A percentile compares a stretch with the other conserved stretches of the same genome.
Evolutionary conservation across 2,888 invertebrate genomes (phyloP).

Genomic region (Dryobota labecula): DNA sequence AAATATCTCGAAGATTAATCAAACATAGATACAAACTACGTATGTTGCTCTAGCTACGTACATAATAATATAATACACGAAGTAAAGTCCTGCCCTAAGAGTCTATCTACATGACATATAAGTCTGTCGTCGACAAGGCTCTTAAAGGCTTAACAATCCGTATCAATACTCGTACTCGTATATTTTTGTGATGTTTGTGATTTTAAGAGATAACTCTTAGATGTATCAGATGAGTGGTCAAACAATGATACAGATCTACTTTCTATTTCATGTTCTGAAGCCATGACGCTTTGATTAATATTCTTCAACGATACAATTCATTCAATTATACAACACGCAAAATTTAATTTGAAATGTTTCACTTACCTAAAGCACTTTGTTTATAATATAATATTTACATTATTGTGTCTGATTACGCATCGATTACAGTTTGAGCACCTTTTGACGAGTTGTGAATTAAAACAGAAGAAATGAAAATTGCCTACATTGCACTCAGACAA

Average conservation of each 20-base stretch:
- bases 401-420: conserved; percentile 9
- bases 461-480: neutral
- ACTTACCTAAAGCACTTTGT: conserved; percentile 34
- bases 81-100: conserved; percentile 8
- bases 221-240: conserved; percentile 70
- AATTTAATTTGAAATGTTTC: conserved; percentile 30
- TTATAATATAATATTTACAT: conserved; percentile 16
- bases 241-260: conserved; percentile 76
- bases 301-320: conserved; percentile 42
- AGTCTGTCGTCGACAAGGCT: conserved; percentile 26
- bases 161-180: conserved; percentile 27
- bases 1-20: conserved; percentile 15
- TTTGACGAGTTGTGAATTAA: conserved; percentile 1
- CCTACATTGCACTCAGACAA: too few species aligned
- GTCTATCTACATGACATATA: conserved; percentile 16
- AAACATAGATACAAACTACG: neutral
- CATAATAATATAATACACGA: neutral
- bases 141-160: conserved; percentile 52
- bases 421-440: conserved; percentile 3
- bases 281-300: conserved; percentile 71
- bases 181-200: conserved; percentile 21
- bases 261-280: conserved; percentile 82
- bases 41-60: neutral
- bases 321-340: conserved; percentile 43
- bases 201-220: conserved; percentile 66